Percentiles rank a stretch among this genome's conserved stretches.
These are phyloP conservation scores for Phalangium opilio DNA, from an alignment of 2,888 invertebrate species.

Conservation along the genomic window DNA sequence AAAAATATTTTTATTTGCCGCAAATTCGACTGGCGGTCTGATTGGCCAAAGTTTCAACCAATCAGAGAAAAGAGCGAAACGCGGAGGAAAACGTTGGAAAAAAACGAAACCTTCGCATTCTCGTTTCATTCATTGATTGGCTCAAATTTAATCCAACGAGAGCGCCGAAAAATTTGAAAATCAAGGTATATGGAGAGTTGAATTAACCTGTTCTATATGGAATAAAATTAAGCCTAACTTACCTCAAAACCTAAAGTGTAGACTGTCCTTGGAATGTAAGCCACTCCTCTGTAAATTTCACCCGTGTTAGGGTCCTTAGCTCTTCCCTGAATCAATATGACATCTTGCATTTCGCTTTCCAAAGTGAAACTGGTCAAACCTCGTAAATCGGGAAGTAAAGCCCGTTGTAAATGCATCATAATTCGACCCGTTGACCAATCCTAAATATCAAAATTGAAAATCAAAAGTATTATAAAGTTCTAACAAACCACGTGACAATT, in stretches of 20 bases:
- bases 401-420: slow-evolving; percentile 40
- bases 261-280: slow-evolving; percentile 42
- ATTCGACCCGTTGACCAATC: slow-evolving; percentile 39
- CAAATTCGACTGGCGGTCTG: too few species aligned
- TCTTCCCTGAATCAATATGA: slow-evolving; percentile 41
- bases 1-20: too few species aligned
- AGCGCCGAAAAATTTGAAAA: too few species aligned
- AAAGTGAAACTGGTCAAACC: slow-evolving; percentile 40
- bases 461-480: not conserved
- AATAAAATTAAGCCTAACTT: not conserved
- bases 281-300: slow-evolving; percentile 41
- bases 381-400: slow-evolving; percentile 40
- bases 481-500: not conserved
- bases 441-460: not conserved
- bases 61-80: too few species aligned
- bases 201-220: too few species aligned
- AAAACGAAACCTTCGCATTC: too few species aligned
- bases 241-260: not conserved
- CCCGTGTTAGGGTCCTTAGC: slow-evolving; percentile 40
- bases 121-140: too few species aligned
- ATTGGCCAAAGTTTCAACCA: too few species aligned
- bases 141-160: too few species aligned
- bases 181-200: too few species aligned
- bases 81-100: too few species aligned
- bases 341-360: slow-evolving; percentile 40